Evolutionary conservation across 2,797 vertebrate genomes (phyloP).

Genomic region (Rallus crepitans): DNA sequence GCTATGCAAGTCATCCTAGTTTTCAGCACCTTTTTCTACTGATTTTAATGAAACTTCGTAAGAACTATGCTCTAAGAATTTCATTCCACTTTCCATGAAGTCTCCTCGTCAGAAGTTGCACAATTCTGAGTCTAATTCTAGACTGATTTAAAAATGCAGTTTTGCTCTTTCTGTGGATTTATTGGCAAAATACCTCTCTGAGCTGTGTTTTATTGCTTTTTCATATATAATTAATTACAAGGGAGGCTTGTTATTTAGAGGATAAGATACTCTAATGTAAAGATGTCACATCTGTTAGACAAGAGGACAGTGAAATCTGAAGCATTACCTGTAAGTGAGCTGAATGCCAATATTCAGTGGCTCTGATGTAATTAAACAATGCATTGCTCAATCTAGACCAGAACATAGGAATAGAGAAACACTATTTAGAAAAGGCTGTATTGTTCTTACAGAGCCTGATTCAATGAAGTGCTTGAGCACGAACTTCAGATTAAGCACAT

Average conservation of each 20-base stretch:
- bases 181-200: constrained; percentile 10
- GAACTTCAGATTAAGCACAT: constrained; percentile 8
- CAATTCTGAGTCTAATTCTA: not conserved
- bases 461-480: constrained; percentile 26
- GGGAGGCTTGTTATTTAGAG: not conserved
- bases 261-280: not conserved
- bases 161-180: not conserved
- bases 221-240: constrained; percentile 10
- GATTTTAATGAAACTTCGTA: not conserved
- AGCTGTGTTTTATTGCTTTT: not conserved
- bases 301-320: constrained; percentile 4
- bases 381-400: constrained; percentile 5
- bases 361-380: constrained; percentile 32
- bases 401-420: not conserved
- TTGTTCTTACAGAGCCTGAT: constrained; percentile 21
- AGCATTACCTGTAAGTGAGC: not conserved
- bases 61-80: not conserved
- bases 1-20: not conserved
- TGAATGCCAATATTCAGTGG: constrained; percentile 17
- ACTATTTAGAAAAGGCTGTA: not conserved
- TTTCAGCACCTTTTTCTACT: not conserved
- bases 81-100: not conserved
- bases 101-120: not conserved
- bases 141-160: not conserved
- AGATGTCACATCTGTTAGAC: constrained; percentile 15